These are phyloP conservation scores for Castor canadensis DNA, from an alignment of 2,113 vertebrate species.

Conservation along the genomic window DNA sequence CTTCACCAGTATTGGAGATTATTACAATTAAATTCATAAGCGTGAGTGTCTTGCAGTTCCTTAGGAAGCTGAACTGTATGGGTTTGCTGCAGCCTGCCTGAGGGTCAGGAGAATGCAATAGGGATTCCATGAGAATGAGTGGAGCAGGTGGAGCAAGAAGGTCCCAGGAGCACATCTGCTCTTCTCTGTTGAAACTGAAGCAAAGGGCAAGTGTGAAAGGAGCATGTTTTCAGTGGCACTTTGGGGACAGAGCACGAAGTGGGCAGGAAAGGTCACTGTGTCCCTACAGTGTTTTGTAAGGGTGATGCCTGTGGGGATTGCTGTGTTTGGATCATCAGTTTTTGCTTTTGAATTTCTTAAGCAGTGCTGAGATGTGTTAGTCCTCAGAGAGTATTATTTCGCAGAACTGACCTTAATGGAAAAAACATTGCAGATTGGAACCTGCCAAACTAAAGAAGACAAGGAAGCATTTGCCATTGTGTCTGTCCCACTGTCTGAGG, in stretches of 20 bases:
- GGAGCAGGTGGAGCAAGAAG: neutral
- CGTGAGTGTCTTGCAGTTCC: neutral
- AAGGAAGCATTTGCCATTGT: conserved; percentile 98
- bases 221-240: neutral
- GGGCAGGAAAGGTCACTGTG: neutral
- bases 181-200: neutral
- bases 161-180: neutral
- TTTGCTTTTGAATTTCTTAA: neutral
- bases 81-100: neutral
- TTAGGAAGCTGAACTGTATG: neutral
- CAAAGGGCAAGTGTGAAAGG: neutral
- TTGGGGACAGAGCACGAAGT: neutral
- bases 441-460: conserved; percentile 96
- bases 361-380: neutral
- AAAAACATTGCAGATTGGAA: conserved; percentile 91
- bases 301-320: rapidly evolving
- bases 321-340: neutral
- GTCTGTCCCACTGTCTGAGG: conserved; percentile 95
- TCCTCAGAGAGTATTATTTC: neutral
- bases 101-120: neutral
- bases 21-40: neutral
- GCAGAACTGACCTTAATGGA: neutral
- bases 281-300: neutral
- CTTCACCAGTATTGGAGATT: neutral
- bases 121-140: no score